Evolutionary conservation across 35 echinoderm and acorn worm genomes (phyloP).

Genomic region (Ophioderma brevispina): DNA sequence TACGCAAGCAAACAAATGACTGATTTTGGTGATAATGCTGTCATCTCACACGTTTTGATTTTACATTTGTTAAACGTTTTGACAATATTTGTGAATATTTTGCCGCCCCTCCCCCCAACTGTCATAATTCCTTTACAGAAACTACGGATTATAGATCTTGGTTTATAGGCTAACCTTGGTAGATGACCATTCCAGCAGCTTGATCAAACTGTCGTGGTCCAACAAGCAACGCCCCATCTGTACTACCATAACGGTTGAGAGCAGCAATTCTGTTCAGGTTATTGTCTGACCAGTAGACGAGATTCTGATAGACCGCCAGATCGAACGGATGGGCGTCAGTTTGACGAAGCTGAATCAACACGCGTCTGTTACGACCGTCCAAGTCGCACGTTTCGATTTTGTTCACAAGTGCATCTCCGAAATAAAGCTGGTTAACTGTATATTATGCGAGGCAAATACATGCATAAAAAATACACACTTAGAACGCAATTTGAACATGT

Average conservation of each 20-base stretch:
- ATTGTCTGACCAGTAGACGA: background rate
- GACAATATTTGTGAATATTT: too few species aligned
- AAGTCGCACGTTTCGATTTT: background rate
- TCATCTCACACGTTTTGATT: too few species aligned
- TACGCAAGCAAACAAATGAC: too few species aligned
- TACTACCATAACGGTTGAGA: background rate
- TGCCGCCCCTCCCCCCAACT: too few species aligned
- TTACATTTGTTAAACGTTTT: too few species aligned
- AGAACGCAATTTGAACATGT: too few species aligned
- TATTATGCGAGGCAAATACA: too few species aligned
- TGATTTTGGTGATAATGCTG: too few species aligned
- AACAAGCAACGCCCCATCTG: background rate
- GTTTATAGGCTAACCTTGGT: background rate
- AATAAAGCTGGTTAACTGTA: background rate
- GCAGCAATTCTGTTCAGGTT: background rate
- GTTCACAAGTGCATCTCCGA: background rate
- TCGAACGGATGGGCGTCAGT: background rate
- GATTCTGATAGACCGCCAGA: background rate
- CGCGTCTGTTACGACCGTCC: background rate
- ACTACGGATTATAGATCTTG: too few species aligned
- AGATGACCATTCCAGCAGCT: slow-evolving; percentile 1
- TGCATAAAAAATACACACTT: too few species aligned
- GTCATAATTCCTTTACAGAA: too few species aligned
- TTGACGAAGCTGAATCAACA: background rate
- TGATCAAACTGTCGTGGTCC: background rate